Percentiles rank a stretch among this genome's conserved stretches.
phyloP scores from a whole-genome alignment of 2,113 vertebrate genomes.

The Paramormyrops kingsleyae region DNA sequence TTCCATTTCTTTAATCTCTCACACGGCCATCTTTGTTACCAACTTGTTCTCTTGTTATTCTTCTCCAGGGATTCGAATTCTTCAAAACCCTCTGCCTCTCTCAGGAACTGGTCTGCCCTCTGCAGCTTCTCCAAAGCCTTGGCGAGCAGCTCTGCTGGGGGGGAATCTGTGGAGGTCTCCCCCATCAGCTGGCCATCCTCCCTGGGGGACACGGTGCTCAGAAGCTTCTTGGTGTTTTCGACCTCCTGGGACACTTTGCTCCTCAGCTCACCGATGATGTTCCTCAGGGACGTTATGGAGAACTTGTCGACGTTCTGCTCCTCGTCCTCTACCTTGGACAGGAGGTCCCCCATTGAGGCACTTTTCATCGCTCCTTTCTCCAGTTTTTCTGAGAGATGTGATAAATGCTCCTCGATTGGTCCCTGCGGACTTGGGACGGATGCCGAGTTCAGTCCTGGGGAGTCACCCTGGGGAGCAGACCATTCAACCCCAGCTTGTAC shows the following conservation, averaged over 20 bases:
- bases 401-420: conserved; percentile 42
- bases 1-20: background rate
- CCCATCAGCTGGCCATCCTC: conserved; percentile 19
- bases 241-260: conserved; percentile 69
- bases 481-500: conserved; percentile 22
- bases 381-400: conserved; percentile 38
- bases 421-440: background rate
- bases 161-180: background rate
- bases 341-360: conserved; percentile 71
- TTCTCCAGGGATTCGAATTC: conserved; percentile 43
- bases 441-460: background rate
- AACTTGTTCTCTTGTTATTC: conserved; percentile 65
- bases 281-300: background rate
- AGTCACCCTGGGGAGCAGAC: background rate
- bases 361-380: conserved; percentile 56
- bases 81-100: conserved; percentile 71
- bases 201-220: conserved; percentile 54
- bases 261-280: conserved; percentile 63
- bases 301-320: background rate
- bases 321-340: conserved; percentile 42
- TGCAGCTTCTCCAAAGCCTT: conserved; percentile 80
- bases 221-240: conserved; percentile 69
- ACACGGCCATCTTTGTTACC: conserved; percentile 55
- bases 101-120: conserved; percentile 77
- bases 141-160: conserved; percentile 65